These are phyloP conservation scores for Scopus umbretta DNA, from an alignment of 2,113 vertebrate species.

Conservation along the genomic window DNA sequence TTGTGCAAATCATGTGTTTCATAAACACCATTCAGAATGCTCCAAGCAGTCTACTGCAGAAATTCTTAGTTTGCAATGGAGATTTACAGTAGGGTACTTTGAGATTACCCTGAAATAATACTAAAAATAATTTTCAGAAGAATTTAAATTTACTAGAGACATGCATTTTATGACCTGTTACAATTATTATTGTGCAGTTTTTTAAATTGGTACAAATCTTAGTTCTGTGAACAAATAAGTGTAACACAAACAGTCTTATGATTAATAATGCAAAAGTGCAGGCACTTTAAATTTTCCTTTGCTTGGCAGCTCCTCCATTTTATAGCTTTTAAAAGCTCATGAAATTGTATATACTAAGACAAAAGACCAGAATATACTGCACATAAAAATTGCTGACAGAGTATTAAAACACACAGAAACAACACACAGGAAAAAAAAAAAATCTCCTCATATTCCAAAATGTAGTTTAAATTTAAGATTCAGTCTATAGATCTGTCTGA, in stretches of 20 bases:
- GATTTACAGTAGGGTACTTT: neutral
- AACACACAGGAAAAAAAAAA: neutral
- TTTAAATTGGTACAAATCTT: neutral
- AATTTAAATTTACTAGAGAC: neutral
- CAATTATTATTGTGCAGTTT: neutral
- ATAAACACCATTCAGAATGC: neutral
- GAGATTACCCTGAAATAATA: neutral
- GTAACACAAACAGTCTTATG: neutral
- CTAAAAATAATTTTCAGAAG: neutral
- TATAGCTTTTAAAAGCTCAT: neutral
- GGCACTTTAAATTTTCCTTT: neutral
- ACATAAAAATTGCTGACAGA: neutral
- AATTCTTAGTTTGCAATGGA: neutral
- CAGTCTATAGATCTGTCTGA: neutral
- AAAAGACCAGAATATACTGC: neutral
- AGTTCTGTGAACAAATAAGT: neutral
- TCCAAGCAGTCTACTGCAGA: neutral
- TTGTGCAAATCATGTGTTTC: neutral
- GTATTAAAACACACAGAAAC: neutral
- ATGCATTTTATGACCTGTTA: neutral
- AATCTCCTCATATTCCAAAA: neutral
- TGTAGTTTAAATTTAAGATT: slow-evolving; percentile 24
- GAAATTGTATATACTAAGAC: neutral
- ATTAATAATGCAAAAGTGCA: neutral
- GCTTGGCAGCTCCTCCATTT: neutral